These are phyloP conservation scores for Buathra laborator DNA, from an alignment of 2,888 invertebrate genomes.

Conservation along the genomic window DNA sequence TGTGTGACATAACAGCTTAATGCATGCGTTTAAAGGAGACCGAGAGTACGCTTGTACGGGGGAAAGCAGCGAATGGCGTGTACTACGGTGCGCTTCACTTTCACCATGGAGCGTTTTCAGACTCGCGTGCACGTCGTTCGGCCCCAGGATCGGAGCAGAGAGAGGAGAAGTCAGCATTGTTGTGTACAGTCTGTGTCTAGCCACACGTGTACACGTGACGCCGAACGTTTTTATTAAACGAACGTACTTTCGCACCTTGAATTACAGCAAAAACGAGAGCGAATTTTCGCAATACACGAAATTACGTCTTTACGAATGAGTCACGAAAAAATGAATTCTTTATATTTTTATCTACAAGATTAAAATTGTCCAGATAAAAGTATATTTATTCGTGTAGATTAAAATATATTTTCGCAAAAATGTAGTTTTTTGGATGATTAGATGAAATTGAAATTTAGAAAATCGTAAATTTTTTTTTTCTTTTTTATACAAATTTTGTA, in stretches of 20 bases:
- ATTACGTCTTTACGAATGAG: background rate
- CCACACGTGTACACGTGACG: slow-evolving; percentile 42
- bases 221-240: slow-evolving; percentile 11
- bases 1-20: slow-evolving; percentile 80
- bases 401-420: too few relatives aligned
- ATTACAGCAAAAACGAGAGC: background rate
- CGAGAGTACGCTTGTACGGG: slow-evolving; percentile 76
- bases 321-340: background rate
- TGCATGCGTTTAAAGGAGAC: slow-evolving; percentile 81
- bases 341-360: too few relatives aligned
- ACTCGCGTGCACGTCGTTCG: slow-evolving; percentile 46
- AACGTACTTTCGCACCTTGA: background rate
- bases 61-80: slow-evolving; percentile 79
- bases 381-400: too few relatives aligned
- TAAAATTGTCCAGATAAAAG: too few relatives aligned
- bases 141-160: slow-evolving; percentile 29
- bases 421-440: too few relatives aligned
- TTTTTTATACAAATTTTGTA: background rate
- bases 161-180: slow-evolving; percentile 22
- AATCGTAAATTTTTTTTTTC: too few relatives aligned
- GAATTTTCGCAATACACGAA: background rate
- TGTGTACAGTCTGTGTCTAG: slow-evolving; percentile 28
- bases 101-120: slow-evolving; percentile 74
- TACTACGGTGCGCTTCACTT: slow-evolving; percentile 74
- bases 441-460: too few relatives aligned